A percentile compares a stretch with the other conserved stretches of the same genome.
phyloP scores from a whole-genome alignment of 2,797 vertebrate genomes.

The Intellagama lesueurii region DNA sequence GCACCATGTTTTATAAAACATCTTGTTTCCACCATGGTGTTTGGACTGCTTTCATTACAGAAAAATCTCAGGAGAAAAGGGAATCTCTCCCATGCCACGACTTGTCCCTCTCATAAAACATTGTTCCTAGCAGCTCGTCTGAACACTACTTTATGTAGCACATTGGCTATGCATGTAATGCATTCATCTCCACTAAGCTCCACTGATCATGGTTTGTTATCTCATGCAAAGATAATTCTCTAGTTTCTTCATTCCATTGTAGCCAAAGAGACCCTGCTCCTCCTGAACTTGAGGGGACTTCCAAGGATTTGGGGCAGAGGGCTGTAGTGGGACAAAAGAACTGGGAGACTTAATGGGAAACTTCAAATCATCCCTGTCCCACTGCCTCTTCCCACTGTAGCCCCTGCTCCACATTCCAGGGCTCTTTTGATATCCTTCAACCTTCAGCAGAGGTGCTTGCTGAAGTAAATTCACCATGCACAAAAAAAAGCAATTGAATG shows the following conservation, averaged over 20 bases:
- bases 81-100: no score
- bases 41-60: background rate
- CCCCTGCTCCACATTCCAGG: background rate
- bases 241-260: background rate
- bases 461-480: background rate
- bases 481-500: background rate
- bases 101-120: background rate
- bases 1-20: background rate
- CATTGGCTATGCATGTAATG: no score
- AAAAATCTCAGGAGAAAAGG: background rate
- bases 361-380: background rate
- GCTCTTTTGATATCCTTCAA: background rate
- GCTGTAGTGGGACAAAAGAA: background rate
- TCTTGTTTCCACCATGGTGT: background rate
- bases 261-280: background rate
- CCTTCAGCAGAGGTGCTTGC: background rate
- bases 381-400: background rate
- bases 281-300: background rate
- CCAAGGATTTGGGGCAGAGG: background rate
- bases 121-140: background rate
- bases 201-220: no score
- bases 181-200: no score
- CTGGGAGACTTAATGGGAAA: background rate
- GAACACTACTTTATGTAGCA: background rate
- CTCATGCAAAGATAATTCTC: background rate